phyloP scores from a whole-genome alignment of 2,113 vertebrate genomes.

The Thoracochromis brauschi region DNA sequence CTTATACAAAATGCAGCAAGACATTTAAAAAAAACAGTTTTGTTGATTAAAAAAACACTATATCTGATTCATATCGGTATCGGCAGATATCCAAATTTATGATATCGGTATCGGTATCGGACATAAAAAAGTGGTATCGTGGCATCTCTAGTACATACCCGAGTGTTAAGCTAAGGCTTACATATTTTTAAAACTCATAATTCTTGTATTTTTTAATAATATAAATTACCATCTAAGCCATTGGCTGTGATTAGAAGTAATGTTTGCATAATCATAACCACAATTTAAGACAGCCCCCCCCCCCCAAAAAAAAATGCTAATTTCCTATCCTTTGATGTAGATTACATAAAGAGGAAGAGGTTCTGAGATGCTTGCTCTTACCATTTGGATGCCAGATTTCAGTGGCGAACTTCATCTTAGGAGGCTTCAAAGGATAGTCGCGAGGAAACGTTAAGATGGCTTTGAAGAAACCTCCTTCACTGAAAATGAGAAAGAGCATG shows the following conservation, averaged over 20 bases:
- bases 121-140: too few relatives aligned
- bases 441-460: constrained; percentile 68
- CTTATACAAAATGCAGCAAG: too few relatives aligned
- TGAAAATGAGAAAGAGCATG: constrained; percentile 6
- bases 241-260: neutral
- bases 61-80: too few relatives aligned
- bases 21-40: too few relatives aligned
- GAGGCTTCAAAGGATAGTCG: constrained; percentile 71
- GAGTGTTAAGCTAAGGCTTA: neutral
- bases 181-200: neutral
- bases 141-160: too few relatives aligned
- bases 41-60: too few relatives aligned
- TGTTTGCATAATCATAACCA: neutral
- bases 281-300: neutral
- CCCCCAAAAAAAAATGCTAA: neutral
- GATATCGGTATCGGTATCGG: too few relatives aligned
- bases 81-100: too few relatives aligned
- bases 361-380: constrained; percentile 1
- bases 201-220: neutral
- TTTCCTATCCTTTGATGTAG: neutral
- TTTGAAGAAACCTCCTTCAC: constrained; percentile 76
- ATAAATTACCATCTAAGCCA: neutral
- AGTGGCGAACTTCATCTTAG: constrained; percentile 75
- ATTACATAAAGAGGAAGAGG: neutral
- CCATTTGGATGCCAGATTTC: constrained; percentile 78